Evolutionary conservation across 2,113 vertebrate species (phyloP).

Genomic region (Lasiurus cinereus): DNA sequence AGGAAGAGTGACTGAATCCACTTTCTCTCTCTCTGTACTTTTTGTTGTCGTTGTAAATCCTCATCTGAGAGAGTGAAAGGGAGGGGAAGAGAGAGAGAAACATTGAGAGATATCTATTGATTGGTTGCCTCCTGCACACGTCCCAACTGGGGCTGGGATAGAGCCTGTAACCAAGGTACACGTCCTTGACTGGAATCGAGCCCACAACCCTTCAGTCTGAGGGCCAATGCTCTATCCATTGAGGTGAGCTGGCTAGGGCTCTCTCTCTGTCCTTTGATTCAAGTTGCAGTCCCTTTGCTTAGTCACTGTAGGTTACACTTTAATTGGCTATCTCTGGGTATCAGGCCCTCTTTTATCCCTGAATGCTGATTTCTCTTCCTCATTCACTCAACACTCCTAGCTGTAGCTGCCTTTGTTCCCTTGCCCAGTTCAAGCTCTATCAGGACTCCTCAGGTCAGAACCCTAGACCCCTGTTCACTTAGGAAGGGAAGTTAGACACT

Average conservation of each 20-base stretch:
- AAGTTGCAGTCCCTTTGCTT: not conserved
- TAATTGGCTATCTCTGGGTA: not conserved
- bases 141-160: too few species aligned
- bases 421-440: not conserved
- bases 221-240: too few species aligned
- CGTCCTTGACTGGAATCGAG: too few species aligned
- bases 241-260: too few species aligned
- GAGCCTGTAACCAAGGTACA: too few species aligned
- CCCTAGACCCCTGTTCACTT: not conserved
- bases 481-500: not conserved
- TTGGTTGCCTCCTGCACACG: too few species aligned
- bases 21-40: not conserved
- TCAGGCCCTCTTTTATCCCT: not conserved
- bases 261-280: not conserved
- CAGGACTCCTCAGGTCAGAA: not conserved
- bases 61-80: too few species aligned
- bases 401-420: not conserved
- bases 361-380: not conserved
- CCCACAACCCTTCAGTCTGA: too few species aligned
- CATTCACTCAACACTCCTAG: not conserved
- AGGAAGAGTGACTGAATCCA: rapidly evolving
- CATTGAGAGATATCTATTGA: too few species aligned
- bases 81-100: too few species aligned
- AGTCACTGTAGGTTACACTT: not conserved
- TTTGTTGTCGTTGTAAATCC: too few species aligned